Base-by-base conservation (phyloP, 2,797 vertebrate genomes). In the Acomys russatus region DNA sequence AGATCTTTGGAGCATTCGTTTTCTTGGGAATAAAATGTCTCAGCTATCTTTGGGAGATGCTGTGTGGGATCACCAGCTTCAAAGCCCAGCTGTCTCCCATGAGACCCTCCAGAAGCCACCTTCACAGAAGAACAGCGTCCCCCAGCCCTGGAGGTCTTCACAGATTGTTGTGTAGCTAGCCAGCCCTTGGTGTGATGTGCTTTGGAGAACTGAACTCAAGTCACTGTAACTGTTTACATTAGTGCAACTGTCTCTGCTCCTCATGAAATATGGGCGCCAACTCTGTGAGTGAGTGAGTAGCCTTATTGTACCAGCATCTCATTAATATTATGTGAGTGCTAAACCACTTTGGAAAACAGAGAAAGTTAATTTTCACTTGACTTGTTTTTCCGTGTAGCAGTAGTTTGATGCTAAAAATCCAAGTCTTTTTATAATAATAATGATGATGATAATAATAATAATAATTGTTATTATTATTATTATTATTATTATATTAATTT, bases 401-500 rank as follows among this genome's bases (percentile, higher is more conserved):
- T 49, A 87, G 54, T 77, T 90, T 90, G 83, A 86, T 86, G 64
- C 64, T 54, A 44, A 44, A 30, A 86, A 86, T 70, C 83, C 44
- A 86, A 70, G 38, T 84, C 14, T 6, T 44, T 44, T 44, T 44
- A 44, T 44, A 44, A 44, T 44, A 44, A 44, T 44, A 44, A 44
- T 44, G 4, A 44, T 44, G 4, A n/a, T n/a, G n/a, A n/a, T n/a
- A 64, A 10, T 89, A 38, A 22, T 83, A 51, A 64, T n/a, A n/a
- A n/a, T n/a, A n/a, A n/a, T n/a, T n/a, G n/a, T n/a, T n/a, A n/a
- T n/a, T n/a, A n/a, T n/a, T n/a, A n/a, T n/a, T n/a, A n/a, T n/a
- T n/a, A n/a, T n/a, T n/a, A n/a, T n/a, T n/a, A n/a, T n/a, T n/a
- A n/a, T 49, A 90, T 86, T 91, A n/a, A 54, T 92, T 97, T 90